Conservation (phyloP, 1,140 invertebrate species). For the Apis laboriosa region DNA sequence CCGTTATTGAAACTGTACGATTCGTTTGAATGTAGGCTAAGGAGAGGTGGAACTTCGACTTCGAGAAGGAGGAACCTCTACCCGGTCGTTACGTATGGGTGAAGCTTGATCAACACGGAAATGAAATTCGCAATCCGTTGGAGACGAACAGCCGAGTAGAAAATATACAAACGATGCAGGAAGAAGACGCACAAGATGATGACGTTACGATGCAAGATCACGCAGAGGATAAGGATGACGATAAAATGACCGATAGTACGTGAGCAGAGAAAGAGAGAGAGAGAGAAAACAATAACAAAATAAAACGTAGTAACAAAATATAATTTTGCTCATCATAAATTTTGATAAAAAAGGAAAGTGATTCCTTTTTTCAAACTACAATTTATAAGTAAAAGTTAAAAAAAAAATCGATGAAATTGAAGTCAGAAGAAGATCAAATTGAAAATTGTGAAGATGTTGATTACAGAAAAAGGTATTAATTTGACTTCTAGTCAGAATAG, state of each 20-base stretch:
- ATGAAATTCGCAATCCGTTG: slow-evolving; percentile 45
- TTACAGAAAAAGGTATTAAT: not conserved
- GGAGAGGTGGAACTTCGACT: slow-evolving; percentile 77
- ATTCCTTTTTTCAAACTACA: not conserved
- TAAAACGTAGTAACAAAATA: not conserved
- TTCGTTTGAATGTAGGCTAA: slow-evolving; percentile 64
- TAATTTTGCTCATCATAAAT: not conserved
- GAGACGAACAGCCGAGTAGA: slow-evolving; percentile 28
- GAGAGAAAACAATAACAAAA: no score
- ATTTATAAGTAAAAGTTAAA: not conserved
- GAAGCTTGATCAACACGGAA: slow-evolving; percentile 65
- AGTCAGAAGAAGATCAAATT: no score
- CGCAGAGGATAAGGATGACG: not conserved
- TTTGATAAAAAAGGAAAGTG: not conserved
- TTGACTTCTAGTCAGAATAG: slow-evolving; percentile 48
- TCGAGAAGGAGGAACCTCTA: slow-evolving; percentile 71
- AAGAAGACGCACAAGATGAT: slow-evolving; percentile 24
- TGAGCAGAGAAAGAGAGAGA: not conserved
- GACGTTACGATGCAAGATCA: not conserved
- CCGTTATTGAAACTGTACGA: not conserved
- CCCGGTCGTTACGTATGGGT: slow-evolving; percentile 72
- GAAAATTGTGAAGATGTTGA: not conserved
- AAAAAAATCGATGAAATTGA: not conserved
- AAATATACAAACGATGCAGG: slow-evolving; percentile 27
- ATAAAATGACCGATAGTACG: slow-evolving; percentile 25